Evolutionary conservation across 2,888 invertebrate species (phyloP).

Genomic region (Colostygia pectinataria): DNA sequence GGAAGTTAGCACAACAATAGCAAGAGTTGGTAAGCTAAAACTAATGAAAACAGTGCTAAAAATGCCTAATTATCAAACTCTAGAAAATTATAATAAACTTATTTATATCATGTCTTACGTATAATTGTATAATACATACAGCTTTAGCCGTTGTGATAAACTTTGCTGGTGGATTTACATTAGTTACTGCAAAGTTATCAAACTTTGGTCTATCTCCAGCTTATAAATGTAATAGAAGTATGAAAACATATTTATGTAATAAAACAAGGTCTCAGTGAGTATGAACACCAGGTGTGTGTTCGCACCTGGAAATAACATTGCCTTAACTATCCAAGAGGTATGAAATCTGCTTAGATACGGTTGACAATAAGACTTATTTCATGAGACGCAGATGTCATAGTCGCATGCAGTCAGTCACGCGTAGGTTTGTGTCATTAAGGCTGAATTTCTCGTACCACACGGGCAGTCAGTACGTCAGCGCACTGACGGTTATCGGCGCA

Average conservation of each 20-base stretch:
- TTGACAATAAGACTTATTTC: too few relatives aligned
- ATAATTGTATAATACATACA: slow-evolving; percentile 55
- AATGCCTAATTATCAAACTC: neutral
- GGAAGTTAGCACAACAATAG: neutral
- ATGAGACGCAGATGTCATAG: too few relatives aligned
- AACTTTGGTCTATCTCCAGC: slow-evolving; percentile 88
- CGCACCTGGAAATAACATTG: too few relatives aligned
- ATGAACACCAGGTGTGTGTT: neutral
- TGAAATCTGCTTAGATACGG: too few relatives aligned
- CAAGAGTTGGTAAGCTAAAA: too few relatives aligned
- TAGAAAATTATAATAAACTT: neutral
- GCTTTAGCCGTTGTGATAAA: slow-evolving; percentile 71
- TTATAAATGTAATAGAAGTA: slow-evolving; percentile 55
- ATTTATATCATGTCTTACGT: slow-evolving; percentile 46
- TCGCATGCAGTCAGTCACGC: too few relatives aligned
- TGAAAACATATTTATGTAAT: too few relatives aligned
- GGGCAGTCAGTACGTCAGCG: too few relatives aligned
- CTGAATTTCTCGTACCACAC: too few relatives aligned
- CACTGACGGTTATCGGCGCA: too few relatives aligned
- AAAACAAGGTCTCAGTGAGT: slow-evolving; percentile 31
- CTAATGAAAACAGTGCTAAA: neutral
- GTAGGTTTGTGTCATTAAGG: too few relatives aligned
- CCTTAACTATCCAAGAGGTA: too few relatives aligned
- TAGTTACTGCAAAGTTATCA: slow-evolving; percentile 70
- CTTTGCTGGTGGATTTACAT: slow-evolving; percentile 72